phyloP scores from a whole-genome alignment of 2,797 vertebrate genomes.

The Phataginus tricuspis region DNA sequence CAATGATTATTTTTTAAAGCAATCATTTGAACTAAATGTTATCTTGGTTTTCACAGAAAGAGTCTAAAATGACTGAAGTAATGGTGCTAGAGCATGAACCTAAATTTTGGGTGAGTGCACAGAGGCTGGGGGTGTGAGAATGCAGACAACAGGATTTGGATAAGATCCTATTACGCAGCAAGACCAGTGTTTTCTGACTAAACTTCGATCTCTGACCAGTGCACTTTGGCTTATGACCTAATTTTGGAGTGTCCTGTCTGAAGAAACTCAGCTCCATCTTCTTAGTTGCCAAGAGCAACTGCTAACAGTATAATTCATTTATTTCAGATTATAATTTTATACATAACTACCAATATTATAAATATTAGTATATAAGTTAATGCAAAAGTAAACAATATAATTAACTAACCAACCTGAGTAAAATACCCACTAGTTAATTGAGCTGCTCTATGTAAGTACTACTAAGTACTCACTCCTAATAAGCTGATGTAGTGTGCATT shows the following conservation, averaged over 20 bases:
- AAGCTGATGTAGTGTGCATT: neutral
- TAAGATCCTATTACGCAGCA: neutral
- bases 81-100: neutral
- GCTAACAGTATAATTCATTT: neutral
- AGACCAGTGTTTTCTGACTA: neutral
- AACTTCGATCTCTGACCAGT: neutral
- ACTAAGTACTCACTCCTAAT: neutral
- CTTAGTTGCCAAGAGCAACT: neutral
- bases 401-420: neutral
- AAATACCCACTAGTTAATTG: neutral
- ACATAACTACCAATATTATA: neutral
- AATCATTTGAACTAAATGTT: neutral
- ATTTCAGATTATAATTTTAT: constrained; percentile 18
- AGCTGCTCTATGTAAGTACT: neutral
- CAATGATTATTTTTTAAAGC: neutral
- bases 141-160: neutral
- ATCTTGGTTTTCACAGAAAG: neutral
- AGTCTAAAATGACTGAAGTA: neutral
- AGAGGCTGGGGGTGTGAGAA: neutral
- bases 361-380: neutral
- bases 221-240: neutral
- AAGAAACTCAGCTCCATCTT: neutral
- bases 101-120: neutral
- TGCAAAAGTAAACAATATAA: neutral
- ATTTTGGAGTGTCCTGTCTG: neutral